A percentile compares a stretch with the other conserved stretches of the same genome.
phyloP scores from a whole-genome alignment of 2,888 invertebrate species.

The Diogma glabrata region DNA sequence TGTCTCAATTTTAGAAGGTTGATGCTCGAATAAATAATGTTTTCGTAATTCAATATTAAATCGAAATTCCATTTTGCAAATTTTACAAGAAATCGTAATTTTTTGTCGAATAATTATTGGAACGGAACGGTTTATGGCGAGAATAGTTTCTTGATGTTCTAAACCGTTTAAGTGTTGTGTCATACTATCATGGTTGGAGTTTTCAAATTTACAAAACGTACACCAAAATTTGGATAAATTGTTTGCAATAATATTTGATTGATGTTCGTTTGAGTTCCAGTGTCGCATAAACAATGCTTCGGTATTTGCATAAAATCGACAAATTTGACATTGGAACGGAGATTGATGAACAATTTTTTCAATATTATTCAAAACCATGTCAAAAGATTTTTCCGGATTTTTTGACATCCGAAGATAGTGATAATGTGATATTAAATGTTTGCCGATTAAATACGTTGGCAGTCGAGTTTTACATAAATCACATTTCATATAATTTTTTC shows the following conservation, averaged over 20 bases:
- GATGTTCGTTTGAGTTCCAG: slow-evolving; percentile 57
- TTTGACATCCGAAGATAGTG: slow-evolving; percentile 64
- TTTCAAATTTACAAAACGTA: slow-evolving; percentile 59
- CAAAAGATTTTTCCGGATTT: slow-evolving; percentile 43
- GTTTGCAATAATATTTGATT: slow-evolving; percentile 16
- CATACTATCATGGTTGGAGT: slow-evolving; percentile 52
- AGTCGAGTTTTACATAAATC: slow-evolving; percentile 61
- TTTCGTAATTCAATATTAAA: slow-evolving; percentile 62
- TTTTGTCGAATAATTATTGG: slow-evolving; percentile 65
- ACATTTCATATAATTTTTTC: slow-evolving; percentile 46
- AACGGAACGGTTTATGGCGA: slow-evolving; percentile 66
- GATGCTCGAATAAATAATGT: slow-evolving; percentile 46
- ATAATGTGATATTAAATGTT: slow-evolving; percentile 76
- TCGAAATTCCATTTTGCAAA: slow-evolving; percentile 56
- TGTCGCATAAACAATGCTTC: slow-evolving; percentile 57
- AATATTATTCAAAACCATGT: slow-evolving; percentile 64
- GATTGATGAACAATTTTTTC: slow-evolving; percentile 65
- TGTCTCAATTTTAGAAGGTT: too few relatives aligned
- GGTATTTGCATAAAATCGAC: slow-evolving; percentile 75
- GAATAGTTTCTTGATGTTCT: slow-evolving; percentile 60
- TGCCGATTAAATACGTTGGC: slow-evolving; percentile 57
- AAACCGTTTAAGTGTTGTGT: slow-evolving; percentile 50
- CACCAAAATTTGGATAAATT: slow-evolving; percentile 49
- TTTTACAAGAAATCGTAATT: slow-evolving; percentile 48
- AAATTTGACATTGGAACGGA: slow-evolving; percentile 75